A percentile compares a stretch with the other conserved stretches of the same genome.
Evolutionary conservation across 2,888 invertebrate genomes (phyloP).

Genomic region (Ommatoiulus sabulosus): DNA sequence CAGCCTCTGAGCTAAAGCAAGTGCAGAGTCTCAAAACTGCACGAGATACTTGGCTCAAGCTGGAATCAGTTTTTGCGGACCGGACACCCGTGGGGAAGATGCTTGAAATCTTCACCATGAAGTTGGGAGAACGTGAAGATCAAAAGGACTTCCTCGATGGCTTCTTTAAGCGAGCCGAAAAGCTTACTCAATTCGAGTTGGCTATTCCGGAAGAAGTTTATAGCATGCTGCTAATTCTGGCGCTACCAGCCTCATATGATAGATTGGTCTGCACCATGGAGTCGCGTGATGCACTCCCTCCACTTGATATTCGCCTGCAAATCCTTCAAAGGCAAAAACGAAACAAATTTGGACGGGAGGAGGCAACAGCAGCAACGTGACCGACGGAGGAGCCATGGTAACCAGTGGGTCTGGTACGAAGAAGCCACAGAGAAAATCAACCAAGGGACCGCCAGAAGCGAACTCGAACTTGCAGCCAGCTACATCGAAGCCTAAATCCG

Average conservation of each 20-base stretch:
- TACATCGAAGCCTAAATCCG: background rate
- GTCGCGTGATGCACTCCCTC: background rate
- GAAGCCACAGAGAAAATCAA: background rate
- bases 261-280: background rate
- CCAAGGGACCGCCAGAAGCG: background rate
- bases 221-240: background rate
- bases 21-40: background rate
- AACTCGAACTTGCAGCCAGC: background rate
- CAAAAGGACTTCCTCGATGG: background rate
- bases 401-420: background rate
- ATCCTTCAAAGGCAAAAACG: background rate
- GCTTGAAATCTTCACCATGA: background rate
- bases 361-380: background rate
- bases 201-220: background rate
- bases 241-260: background rate
- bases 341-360: background rate
- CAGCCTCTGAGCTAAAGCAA: background rate
- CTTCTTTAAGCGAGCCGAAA: background rate
- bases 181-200: background rate
- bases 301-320: background rate
- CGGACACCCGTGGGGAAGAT: background rate
- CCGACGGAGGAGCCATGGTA: background rate
- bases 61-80: background rate
- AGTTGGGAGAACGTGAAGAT: background rate
- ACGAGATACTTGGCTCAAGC: background rate